phyloP scores from a whole-genome alignment of 2,888 invertebrate species.

The Leptopilina drosophilae region DNA sequence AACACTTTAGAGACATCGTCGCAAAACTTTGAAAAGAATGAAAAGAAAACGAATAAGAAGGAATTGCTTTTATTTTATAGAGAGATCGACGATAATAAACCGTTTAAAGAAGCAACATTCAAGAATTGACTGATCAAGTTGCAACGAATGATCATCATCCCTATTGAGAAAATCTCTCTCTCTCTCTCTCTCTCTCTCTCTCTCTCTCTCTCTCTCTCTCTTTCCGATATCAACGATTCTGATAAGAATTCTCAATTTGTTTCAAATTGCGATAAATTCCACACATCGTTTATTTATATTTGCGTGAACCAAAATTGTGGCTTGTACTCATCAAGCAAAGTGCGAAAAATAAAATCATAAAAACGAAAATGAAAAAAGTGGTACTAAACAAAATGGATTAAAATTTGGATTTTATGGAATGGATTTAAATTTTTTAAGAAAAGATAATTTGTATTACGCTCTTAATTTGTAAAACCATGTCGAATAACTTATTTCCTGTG shows the following conservation, averaged over 20 bases:
- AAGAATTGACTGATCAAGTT: conserved; percentile 21
- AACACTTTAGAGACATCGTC: conserved; percentile 59
- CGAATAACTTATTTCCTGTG: no score
- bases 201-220: not conserved
- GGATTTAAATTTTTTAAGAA: not conserved
- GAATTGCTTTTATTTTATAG: conserved; percentile 46
- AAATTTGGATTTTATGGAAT: no score
- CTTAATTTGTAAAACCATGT: no score
- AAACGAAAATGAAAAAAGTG: not conserved
- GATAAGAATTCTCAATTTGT: conserved; percentile 33
- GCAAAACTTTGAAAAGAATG: conserved; percentile 50
- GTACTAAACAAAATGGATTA: not conserved
- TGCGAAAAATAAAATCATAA: not conserved
- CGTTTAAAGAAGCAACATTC: not conserved
- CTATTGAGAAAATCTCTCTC: not conserved
- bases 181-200: no score
- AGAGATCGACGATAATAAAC: conserved; percentile 14
- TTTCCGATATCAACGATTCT: conserved; percentile 9
- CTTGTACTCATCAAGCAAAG: not conserved
- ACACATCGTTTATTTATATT: conserved; percentile 6
- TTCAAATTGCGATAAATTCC: not conserved
- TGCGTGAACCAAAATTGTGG: not conserved
- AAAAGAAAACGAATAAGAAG: conserved; percentile 57
- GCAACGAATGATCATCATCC: conserved; percentile 11
- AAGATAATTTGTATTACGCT: no score